Evolutionary conservation across 2,888 invertebrate genomes (phyloP).

Genomic region (Quadroppia sp.): DNA sequence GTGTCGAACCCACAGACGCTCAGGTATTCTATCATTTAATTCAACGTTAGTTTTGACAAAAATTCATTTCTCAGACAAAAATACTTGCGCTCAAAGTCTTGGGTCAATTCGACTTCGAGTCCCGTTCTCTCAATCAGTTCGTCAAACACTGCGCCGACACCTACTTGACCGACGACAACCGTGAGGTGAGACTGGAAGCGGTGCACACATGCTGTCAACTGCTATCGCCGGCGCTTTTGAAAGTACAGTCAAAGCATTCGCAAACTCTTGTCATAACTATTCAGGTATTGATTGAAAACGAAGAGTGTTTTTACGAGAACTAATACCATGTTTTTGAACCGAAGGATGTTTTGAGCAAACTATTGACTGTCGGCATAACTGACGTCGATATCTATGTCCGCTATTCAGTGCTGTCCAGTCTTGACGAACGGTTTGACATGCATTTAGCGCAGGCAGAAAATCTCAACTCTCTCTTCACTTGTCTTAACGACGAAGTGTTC

Average conservation of each 20-base stretch:
- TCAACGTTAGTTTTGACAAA: neutral
- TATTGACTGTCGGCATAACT: slow-evolving; percentile 87
- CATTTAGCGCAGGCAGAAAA: slow-evolving; percentile 96
- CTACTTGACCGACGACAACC: slow-evolving; percentile 82
- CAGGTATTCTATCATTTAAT: neutral
- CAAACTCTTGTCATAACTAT: slow-evolving; percentile 82
- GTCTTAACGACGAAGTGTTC: slow-evolving; percentile 93
- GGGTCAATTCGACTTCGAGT: slow-evolving; percentile 83
- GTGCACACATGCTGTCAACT: slow-evolving; percentile 89
- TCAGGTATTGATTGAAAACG: slow-evolving; percentile 54
- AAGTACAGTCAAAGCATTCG: slow-evolving; percentile 49
- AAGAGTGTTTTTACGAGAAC: neutral
- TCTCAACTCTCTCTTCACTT: slow-evolving; percentile 83
- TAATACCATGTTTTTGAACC: neutral
- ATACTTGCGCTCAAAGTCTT: slow-evolving; percentile 88
- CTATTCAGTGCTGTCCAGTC: slow-evolving; percentile 81
- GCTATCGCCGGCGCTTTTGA: slow-evolving; percentile 69
- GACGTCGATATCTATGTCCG: slow-evolving; percentile 93
- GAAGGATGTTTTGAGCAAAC: slow-evolving; percentile 74
- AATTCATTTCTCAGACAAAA: slow-evolving; percentile 65
- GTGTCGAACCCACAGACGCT: neutral
- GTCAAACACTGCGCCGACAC: slow-evolving; percentile 87
- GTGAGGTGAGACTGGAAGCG: slow-evolving; percentile 86
- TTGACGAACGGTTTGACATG: slow-evolving; percentile 85
- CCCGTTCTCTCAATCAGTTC: slow-evolving; percentile 83